Base-by-base conservation (phyloP, 2,888 invertebrate species). In the Clepsis dumicolana region DNA sequence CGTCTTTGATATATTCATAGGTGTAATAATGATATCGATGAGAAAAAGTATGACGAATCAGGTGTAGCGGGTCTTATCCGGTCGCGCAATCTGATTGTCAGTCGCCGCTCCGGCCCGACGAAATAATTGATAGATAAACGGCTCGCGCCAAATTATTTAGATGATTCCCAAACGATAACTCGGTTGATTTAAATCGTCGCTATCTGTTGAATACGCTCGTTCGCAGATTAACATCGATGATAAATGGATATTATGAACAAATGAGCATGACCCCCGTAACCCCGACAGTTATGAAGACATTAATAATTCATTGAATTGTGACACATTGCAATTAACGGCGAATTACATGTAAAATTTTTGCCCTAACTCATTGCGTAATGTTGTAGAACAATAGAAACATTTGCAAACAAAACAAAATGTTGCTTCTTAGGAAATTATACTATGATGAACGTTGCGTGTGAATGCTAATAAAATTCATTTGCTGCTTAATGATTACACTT, bases 11-110 rank as follows among this genome's bases (percentile, higher is more conserved):
- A 84, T 82, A 80, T 81, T 56, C 69, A 63, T 66, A 69, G 54
- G 77, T 82, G 79, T 77, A 80, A 79, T 88, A 86, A 89, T 88
- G 83, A 84, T 84, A 85, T 86, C 78, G 80, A 79, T 73, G 77
- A 75, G 74, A 80, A 82, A 77, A 76, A 73, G 71, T 67, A 69
- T 61, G 61, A 70, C 75, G 77, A 79, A 79, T 79, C 69, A 72
- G 76, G 27, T 74, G 77, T 85, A 86, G 84, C 83, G 86, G 83
- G 65, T 73, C 77, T 78, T 80, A 81, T 88, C 88, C 88, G 87
- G 85, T 71, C 75, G 72, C 21, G 35, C 65, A 62, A 50, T 65
- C 62, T 71, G 52, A 68, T 73, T 73, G 72, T 74, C 64, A 72
- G 56, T 41, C 48, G 72, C 66, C 44, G 54, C 12, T 32, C 12